Conservation (phyloP, 2,888 invertebrate species). For the Noctua janthina region DNA sequence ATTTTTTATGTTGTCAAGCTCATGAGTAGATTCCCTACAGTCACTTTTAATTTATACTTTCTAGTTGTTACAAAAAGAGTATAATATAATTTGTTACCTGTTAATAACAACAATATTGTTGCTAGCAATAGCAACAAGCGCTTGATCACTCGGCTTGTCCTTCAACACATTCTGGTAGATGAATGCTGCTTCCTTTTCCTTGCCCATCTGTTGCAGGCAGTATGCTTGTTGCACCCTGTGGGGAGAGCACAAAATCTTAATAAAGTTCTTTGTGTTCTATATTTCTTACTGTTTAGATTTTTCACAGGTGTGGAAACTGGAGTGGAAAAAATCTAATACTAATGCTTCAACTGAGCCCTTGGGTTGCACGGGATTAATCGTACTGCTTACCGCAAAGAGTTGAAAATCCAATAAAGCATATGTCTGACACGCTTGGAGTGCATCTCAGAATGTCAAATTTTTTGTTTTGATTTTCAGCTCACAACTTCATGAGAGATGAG, state of each 20-base stretch:
- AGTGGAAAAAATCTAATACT: neutral
- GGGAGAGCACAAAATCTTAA: neutral
- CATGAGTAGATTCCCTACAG: too few species aligned
- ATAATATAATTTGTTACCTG: constrained; percentile 79
- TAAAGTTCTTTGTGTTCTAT: neutral
- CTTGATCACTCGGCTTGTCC: constrained; percentile 96
- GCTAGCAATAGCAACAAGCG: constrained; percentile 97
- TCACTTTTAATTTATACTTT: too few species aligned
- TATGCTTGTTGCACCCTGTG: constrained; percentile 96
- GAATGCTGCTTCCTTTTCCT: constrained; percentile 95
- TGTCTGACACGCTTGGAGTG: neutral
- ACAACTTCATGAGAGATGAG: neutral
- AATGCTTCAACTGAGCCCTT: neutral
- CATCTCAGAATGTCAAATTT: neutral
- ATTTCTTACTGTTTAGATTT: neutral
- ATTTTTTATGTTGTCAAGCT: neutral
- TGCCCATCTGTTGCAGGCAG: constrained; percentile 96
- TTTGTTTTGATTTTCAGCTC: neutral
- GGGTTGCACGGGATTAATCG: neutral
- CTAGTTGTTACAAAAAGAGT: too few species aligned
- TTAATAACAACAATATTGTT: constrained; percentile 98
- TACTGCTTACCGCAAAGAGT: neutral
- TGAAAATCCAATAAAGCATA: neutral
- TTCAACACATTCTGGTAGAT: constrained; percentile 96
- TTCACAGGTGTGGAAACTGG: neutral